phyloP scores from a whole-genome alignment of 2,797 vertebrate species.

The Hozukius guyotensis region DNA sequence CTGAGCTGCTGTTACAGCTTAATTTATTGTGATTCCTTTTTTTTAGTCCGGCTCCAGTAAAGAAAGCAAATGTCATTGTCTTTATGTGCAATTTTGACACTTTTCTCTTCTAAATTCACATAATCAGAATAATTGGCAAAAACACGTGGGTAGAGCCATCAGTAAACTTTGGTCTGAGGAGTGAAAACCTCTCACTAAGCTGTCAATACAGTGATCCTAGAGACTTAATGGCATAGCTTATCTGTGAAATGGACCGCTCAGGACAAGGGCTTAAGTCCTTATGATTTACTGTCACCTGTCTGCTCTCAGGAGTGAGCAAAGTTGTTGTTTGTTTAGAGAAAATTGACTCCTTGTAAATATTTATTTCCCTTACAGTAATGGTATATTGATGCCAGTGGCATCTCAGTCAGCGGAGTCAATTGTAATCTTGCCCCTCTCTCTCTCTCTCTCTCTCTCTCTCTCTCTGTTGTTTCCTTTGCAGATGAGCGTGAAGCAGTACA shows the following conservation, averaged over 20 bases:
- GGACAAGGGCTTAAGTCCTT: slow-evolving; percentile 14
- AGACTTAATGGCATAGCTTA: slow-evolving; percentile 52
- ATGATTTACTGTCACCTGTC: slow-evolving; percentile 36
- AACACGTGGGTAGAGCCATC: slow-evolving; percentile 1
- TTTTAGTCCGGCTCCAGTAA: slow-evolving; percentile 29
- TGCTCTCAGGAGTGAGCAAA: slow-evolving; percentile 14
- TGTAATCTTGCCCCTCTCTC: background rate
- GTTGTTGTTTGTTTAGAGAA: background rate
- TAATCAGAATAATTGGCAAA: slow-evolving; percentile 15
- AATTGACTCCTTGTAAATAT: slow-evolving; percentile 13
- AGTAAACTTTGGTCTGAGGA: slow-evolving; percentile 23
- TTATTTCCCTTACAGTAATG: slow-evolving; percentile 6
- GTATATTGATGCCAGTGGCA: background rate
- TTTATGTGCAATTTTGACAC: slow-evolving; percentile 1
- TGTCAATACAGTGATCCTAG: slow-evolving; percentile 46
- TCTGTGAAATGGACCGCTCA: slow-evolving; percentile 49
- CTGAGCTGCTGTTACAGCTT: slow-evolving; percentile 72
- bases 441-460: background rate
- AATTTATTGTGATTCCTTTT: slow-evolving; percentile 62
- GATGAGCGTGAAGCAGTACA: slow-evolving; percentile 95
- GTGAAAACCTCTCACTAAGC: slow-evolving; percentile 56
- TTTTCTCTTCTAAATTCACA: background rate
- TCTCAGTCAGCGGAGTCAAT: background rate
- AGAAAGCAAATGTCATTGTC: background rate
- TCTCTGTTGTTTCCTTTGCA: slow-evolving; percentile 54